These are phyloP conservation scores for Eretmocerus hayati DNA, from an alignment of 2,888 invertebrate species.

Conservation along the genomic window DNA sequence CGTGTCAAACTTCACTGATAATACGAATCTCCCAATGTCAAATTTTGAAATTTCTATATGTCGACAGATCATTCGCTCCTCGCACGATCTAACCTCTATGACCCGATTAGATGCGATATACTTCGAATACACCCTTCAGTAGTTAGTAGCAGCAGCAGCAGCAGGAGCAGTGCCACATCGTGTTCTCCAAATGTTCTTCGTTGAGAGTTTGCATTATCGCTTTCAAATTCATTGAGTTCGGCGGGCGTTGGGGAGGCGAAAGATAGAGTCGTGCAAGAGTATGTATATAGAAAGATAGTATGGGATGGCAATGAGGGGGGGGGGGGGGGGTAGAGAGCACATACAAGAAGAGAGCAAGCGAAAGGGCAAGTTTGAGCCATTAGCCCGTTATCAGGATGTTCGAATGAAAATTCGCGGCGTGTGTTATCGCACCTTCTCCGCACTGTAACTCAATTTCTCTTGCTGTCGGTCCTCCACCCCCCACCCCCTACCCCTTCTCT, in stretches of 20 bases:
- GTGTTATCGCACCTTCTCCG: conserved; percentile 26
- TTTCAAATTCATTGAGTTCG: conserved; percentile 42
- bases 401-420: conserved; percentile 36
- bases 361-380: conserved; percentile 36
- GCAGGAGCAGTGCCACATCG: too few relatives aligned
- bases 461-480: conserved; percentile 16
- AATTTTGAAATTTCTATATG: too few relatives aligned
- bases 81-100: too few relatives aligned
- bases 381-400: conserved; percentile 39
- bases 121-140: too few relatives aligned
- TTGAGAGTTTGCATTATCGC: conserved; percentile 38
- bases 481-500: background rate
- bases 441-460: conserved; percentile 24
- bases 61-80: too few relatives aligned
- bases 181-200: conserved; percentile 29
- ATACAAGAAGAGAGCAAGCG: conserved; percentile 8
- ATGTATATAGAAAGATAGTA: background rate
- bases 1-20: too few relatives aligned
- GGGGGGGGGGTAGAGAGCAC: background rate
- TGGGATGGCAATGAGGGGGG: background rate
- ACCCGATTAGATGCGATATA: too few relatives aligned
- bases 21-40: too few relatives aligned
- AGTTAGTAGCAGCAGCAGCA: too few relatives aligned
- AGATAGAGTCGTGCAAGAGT: background rate
- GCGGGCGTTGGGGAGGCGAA: conserved; percentile 2